These are phyloP conservation scores for Coracopsis vasa DNA, from an alignment of 2,113 vertebrate species.

Conservation along the genomic window DNA sequence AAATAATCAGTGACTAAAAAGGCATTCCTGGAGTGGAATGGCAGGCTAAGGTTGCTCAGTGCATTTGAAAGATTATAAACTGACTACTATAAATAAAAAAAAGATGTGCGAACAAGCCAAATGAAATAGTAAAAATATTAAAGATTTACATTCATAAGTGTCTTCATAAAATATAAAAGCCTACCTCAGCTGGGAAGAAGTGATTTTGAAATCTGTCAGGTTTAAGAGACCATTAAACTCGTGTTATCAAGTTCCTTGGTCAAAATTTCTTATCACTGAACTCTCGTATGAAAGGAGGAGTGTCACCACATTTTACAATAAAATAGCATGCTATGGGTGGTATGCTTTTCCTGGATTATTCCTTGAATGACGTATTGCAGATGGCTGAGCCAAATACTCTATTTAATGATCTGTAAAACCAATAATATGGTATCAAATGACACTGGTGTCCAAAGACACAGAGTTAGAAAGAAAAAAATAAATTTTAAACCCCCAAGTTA, in stretches of 20 bases:
- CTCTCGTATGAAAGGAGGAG: not conserved
- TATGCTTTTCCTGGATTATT: not conserved
- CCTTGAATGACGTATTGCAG: not conserved
- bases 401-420: not conserved
- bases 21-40: not conserved
- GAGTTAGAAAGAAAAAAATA: not conserved
- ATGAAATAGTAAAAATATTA: not conserved
- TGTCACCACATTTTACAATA: not conserved
- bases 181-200: not conserved
- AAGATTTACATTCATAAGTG: not conserved
- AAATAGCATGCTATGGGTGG: not conserved
- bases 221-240: not conserved
- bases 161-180: not conserved
- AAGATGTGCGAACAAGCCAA: not conserved
- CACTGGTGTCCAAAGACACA: not conserved
- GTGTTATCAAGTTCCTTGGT: not conserved
- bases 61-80: not conserved
- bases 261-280: not conserved
- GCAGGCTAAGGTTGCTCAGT: not conserved
- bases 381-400: not conserved
- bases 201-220: not conserved
- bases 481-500: fast-evolving
- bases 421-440: not conserved
- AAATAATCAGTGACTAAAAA: not conserved
- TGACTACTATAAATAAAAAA: not conserved